Evolutionary conservation across 2,888 invertebrate species (phyloP).

Genomic region (Pilophorus perplexus): DNA sequence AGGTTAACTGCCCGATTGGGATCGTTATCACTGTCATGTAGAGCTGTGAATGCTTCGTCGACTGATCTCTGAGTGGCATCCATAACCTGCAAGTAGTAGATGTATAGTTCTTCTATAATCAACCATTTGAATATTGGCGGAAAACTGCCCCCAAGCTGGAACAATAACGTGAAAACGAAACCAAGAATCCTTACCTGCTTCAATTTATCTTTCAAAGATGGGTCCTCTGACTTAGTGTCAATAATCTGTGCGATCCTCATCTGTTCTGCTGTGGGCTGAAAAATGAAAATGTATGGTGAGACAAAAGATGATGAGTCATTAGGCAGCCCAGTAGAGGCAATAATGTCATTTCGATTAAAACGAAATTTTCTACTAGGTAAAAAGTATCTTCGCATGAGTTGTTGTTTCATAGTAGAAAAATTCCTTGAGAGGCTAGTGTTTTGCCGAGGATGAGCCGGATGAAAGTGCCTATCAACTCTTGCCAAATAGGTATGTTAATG

Average conservation of each 20-base stretch:
- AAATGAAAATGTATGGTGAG: conserved; percentile 44
- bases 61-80: conserved; percentile 86
- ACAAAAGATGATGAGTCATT: neutral
- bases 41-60: conserved; percentile 87
- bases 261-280: conserved; percentile 78
- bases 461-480: too few relatives aligned
- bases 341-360: neutral
- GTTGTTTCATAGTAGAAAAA: too few relatives aligned
- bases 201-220: conserved; percentile 66
- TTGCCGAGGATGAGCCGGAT: too few relatives aligned
- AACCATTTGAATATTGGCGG: neutral
- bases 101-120: too few relatives aligned
- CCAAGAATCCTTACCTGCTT: conserved; percentile 56
- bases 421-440: too few relatives aligned
- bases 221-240: conserved; percentile 63
- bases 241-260: conserved; percentile 81
- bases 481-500: too few relatives aligned
- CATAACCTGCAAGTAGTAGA: conserved; percentile 60
- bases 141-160: neutral
- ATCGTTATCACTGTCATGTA: conserved; percentile 91
- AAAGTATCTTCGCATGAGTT: too few relatives aligned
- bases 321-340: neutral
- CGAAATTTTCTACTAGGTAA: too few relatives aligned
- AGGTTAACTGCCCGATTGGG: conserved; percentile 77
- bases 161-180: neutral